A percentile compares a stretch with the other conserved stretches of the same genome.
Evolutionary conservation across 2,797 vertebrate genomes (phyloP).

Genomic region (Mormyrops attenuatus): DNA sequence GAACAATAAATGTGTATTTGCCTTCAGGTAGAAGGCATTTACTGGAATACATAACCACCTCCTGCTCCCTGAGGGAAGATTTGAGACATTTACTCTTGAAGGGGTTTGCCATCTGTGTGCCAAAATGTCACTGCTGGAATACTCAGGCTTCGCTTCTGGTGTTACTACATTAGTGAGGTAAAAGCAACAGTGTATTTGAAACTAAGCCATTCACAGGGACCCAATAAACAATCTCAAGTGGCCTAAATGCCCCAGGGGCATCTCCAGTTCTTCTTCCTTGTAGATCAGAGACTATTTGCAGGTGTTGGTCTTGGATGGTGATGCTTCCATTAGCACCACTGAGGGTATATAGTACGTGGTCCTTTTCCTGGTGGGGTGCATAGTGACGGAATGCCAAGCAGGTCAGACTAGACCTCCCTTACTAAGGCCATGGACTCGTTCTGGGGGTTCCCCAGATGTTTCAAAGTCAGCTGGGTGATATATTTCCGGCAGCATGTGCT

Average conservation of each 20-base stretch:
- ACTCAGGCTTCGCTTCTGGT: background rate
- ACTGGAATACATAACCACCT: background rate
- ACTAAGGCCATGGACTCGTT: background rate
- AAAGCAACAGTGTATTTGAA: background rate
- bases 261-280: background rate
- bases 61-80: conserved; percentile 4
- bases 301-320: background rate
- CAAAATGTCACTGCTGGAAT: background rate
- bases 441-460: background rate
- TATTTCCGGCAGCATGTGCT: background rate
- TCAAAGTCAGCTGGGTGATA: background rate
- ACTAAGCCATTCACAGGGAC: background rate
- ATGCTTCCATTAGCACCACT: background rate
- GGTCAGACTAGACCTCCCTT: background rate
- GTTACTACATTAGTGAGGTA: background rate
- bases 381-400: background rate
- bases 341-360: background rate
- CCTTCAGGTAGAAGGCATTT: background rate
- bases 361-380: background rate
- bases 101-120: background rate
- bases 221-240: background rate
- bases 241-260: background rate
- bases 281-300: background rate
- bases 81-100: conserved; percentile 14
- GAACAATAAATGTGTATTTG: background rate